These are phyloP conservation scores for Campylomormyrus numenius DNA, from an alignment of 2,113 vertebrate genomes.

Conservation along the genomic window DNA sequence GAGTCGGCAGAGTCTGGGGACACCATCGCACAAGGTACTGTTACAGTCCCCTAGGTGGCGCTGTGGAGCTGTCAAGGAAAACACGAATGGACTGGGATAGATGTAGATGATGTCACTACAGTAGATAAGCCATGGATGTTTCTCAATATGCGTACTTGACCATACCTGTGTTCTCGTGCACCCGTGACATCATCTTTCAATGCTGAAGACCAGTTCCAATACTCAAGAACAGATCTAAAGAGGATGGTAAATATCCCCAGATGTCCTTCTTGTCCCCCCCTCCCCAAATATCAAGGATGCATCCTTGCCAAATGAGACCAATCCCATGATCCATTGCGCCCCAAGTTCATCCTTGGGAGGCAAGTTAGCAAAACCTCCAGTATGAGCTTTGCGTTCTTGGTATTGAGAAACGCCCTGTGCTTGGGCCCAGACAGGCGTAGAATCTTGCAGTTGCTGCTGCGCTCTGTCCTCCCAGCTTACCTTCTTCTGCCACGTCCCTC, in stretches of 20 bases:
- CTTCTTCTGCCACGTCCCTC: conserved; percentile 9
- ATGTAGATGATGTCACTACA: neutral
- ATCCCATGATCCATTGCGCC: neutral
- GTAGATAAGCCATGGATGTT: neutral
- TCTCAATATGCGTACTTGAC: neutral
- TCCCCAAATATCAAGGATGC: neutral
- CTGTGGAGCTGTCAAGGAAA: neutral
- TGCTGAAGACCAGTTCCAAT: neutral
- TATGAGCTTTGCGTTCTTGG: neutral
- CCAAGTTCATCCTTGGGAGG: neutral
- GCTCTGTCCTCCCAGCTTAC: neutral
- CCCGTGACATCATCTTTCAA: neutral
- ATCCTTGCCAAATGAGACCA: neutral
- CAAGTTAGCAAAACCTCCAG: neutral
- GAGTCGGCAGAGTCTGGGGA: conserved; percentile 74
- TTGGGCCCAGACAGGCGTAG: neutral
- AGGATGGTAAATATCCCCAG: neutral
- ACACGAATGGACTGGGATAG: neutral
- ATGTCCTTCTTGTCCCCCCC: neutral
- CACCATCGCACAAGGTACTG: conserved; percentile 81
- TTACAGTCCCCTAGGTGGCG: neutral
- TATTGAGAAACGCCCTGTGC: neutral
- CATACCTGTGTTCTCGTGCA: neutral
- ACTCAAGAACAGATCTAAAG: neutral
- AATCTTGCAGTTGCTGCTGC: neutral